These are phyloP conservation scores for Ariopsis seemanni DNA, from an alignment of 2,113 vertebrate species.

Conservation along the genomic window DNA sequence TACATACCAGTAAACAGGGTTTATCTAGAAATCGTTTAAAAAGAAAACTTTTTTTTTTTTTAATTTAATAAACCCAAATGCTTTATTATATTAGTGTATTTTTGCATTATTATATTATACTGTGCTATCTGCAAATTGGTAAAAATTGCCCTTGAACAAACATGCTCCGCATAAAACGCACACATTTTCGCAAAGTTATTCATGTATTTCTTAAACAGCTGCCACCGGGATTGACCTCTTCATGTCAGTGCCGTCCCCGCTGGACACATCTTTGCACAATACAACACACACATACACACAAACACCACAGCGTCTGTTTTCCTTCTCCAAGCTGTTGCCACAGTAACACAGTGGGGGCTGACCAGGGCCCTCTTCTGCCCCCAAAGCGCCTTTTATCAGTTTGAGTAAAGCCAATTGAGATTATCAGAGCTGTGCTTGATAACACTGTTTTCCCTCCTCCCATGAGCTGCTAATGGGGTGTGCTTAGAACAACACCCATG, in stretches of 20 bases:
- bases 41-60: not conserved
- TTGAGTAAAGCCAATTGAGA: conserved; percentile 86
- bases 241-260: conserved; percentile 52
- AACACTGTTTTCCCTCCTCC: conserved; percentile 84
- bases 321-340: conserved; percentile 66
- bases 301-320: conserved; percentile 54
- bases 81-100: not conserved
- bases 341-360: conserved; percentile 68
- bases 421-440: conserved; percentile 79
- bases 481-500: conserved; percentile 77
- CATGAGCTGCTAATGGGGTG: conserved; percentile 85
- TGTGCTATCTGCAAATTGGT: not conserved
- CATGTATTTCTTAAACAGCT: conserved; percentile 49
- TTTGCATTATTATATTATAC: not conserved
- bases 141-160: conserved; percentile 7
- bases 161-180: conserved; percentile 8
- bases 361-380: conserved; percentile 67
- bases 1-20: not conserved
- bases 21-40: not conserved
- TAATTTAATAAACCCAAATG: conserved; percentile 7
- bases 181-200: conserved; percentile 34
- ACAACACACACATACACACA: conserved; percentile 45
- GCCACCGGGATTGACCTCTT: conserved; percentile 51
- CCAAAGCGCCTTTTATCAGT: conserved; percentile 80
- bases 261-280: conserved; percentile 45